A percentile compares a stretch with the other conserved stretches of the same genome.
Evolutionary conservation across 2,888 invertebrate species (phyloP).

Genomic region (Falcaria lacertinaria): DNA sequence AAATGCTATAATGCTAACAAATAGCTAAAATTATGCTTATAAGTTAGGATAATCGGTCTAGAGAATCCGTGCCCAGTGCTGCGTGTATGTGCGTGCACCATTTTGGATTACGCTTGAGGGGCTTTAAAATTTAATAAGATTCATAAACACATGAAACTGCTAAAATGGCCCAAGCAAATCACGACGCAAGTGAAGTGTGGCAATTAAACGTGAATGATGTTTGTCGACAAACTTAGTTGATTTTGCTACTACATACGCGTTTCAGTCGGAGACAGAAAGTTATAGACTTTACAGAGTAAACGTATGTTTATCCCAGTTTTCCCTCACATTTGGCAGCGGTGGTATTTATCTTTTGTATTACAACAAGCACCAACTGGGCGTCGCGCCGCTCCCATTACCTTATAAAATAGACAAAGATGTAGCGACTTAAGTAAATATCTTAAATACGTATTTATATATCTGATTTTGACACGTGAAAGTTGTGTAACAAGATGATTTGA

Average conservation of each 20-base stretch:
- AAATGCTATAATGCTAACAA: too few relatives aligned
- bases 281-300: slow-evolving; percentile 53
- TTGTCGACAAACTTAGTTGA: slow-evolving; percentile 53
- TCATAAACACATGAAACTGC: neutral
- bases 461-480: slow-evolving; percentile 59
- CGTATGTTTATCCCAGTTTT: slow-evolving; percentile 73
- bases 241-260: slow-evolving; percentile 61
- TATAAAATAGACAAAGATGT: slow-evolving; percentile 55
- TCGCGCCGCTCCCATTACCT: slow-evolving; percentile 22
- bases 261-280: slow-evolving; percentile 56
- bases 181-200: slow-evolving; percentile 5
- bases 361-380: slow-evolving; percentile 42
- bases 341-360: slow-evolving; percentile 73
- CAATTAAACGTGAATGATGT: slow-evolving; percentile 29
- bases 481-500: slow-evolving; percentile 46
- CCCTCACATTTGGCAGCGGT: slow-evolving; percentile 55
- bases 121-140: slow-evolving; percentile 2
- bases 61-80: too few relatives aligned
- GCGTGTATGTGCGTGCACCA: too few relatives aligned
- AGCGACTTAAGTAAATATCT: slow-evolving; percentile 62
- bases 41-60: too few relatives aligned
- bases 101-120: too few relatives aligned
- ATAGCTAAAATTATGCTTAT: too few relatives aligned
- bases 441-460: slow-evolving; percentile 57
- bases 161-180: too few relatives aligned